Base-by-base conservation (phyloP, 2,888 invertebrate species). In the Melikaiella ostensackeni region DNA sequence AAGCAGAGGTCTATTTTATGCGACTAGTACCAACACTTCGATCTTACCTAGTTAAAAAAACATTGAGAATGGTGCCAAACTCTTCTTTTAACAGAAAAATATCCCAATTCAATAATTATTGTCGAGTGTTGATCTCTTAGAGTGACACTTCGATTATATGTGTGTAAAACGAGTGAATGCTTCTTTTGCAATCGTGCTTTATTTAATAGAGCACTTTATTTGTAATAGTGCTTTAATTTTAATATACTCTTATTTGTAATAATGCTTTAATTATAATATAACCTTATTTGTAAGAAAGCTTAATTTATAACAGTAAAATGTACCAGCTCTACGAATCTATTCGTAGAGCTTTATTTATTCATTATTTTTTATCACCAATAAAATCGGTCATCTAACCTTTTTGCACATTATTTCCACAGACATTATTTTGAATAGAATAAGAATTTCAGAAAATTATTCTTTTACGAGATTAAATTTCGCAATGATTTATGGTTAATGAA, bases 11-110 rank as follows among this genome's bases (percentile, higher is more conserved):
- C 9, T 62, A 62, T 35, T 62, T 64, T n/a, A n/a, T n/a, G n/a
- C n/a, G n/a, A n/a, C n/a, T n/a, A n/a, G n/a, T n/a, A n/a, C n/a
- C n/a, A n/a, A n/a, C n/a, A n/a, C n/a, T n/a, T n/a, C 21, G 9
- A 21, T 38, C 38, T 64, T 42, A 21, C 13, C 13, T 64, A 24
- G 42, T 24, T 19, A 64, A 42, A 64, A n/a, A 64, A 21, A 64
- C 59, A 59, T 27, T 42, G 76, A 79, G 80, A 73, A 80, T 79
- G 80, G 84, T 84, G 84, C 82, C 84, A 84, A 84, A 84, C 61
- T 78, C 74, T 77, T 80, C 77, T 78, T 79, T 77, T 62, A 78
- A 77, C 75, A 75, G 66, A 66, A 76, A 57, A 61, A 76, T 62
- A 77, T 77, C 75, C 74, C 74, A 75, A 50, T 21, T 16, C 27